Conservation (phyloP, 2,888 invertebrate genomes). For the Trichacis sp. region DNA sequence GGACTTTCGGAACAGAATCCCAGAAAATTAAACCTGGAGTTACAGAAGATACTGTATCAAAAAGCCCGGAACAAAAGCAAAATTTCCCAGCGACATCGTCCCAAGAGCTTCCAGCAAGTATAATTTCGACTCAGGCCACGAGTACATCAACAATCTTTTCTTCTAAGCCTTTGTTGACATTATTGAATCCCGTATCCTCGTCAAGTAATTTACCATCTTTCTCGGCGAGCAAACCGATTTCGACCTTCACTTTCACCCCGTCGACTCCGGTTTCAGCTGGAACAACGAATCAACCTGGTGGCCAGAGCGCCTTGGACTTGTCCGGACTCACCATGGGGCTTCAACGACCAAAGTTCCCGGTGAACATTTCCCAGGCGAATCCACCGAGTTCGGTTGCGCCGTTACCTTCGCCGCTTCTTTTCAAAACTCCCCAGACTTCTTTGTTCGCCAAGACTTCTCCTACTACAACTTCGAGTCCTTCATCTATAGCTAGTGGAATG, state of each 20-base stretch:
- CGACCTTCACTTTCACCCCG: too few relatives aligned
- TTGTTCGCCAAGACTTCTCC: constrained; percentile 31
- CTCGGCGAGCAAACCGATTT: too few relatives aligned
- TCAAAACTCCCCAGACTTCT: constrained; percentile 34
- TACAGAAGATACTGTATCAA: too few relatives aligned
- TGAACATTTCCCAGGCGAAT: constrained; percentile 10
- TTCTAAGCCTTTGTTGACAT: background rate
- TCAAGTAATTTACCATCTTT: too few relatives aligned
- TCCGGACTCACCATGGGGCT: constrained; percentile 41
- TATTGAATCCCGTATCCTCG: too few relatives aligned
- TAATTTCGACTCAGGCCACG: too few relatives aligned
- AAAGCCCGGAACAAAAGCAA: background rate
- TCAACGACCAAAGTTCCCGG: constrained; percentile 35
- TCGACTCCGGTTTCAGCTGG: background rate
- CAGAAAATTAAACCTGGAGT: too few relatives aligned
- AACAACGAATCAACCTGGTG: background rate
- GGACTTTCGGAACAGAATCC: background rate
- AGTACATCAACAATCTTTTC: constrained; percentile 7
- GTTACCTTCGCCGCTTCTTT: constrained; percentile 31
- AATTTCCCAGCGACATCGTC: background rate
- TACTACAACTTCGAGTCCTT: constrained; percentile 32
- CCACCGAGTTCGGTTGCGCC: constrained; percentile 12
- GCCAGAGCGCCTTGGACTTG: constrained; percentile 43
- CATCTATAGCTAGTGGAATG: constrained; percentile 36
- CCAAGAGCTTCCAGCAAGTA: too few relatives aligned